phyloP scores from a whole-genome alignment of 2,113 vertebrate species.

The Tangachromis dhanisi region DNA sequence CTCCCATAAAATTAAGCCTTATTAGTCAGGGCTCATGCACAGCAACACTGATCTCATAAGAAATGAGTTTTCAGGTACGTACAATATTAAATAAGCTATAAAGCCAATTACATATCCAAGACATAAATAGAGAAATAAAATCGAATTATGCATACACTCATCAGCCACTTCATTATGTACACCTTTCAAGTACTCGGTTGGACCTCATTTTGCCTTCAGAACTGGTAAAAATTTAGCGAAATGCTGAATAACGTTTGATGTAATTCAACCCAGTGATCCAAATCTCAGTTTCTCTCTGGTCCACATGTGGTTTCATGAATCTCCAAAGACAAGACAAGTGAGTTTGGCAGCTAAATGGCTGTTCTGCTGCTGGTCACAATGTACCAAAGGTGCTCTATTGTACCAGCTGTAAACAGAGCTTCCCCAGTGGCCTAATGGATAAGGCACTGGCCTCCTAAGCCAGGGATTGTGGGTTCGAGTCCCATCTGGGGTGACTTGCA shows the following conservation, averaged over 20 bases:
- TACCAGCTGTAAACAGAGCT: rapidly evolving
- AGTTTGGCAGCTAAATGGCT: background rate
- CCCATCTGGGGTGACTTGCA: conserved; percentile 58
- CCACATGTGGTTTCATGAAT: background rate
- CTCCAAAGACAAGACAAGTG: background rate
- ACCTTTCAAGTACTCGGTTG: background rate
- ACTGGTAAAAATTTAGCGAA: background rate
- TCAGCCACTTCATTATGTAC: background rate
- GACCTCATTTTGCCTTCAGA: background rate
- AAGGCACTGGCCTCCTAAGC: conserved; percentile 75
- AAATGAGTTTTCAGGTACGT: background rate
- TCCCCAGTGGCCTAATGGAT: conserved; percentile 78
- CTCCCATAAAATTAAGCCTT: background rate
- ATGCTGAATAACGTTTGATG: background rate
- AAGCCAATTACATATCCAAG: background rate
- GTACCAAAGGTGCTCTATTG: background rate
- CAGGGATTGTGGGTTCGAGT: conserved; percentile 57
- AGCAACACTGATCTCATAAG: background rate
- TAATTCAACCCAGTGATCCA: background rate
- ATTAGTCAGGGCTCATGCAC: background rate
- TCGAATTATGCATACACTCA: background rate
- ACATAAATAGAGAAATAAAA: background rate
- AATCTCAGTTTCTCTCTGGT: background rate
- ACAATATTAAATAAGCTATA: background rate
- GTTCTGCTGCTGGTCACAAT: background rate